A percentile compares a stretch with the other conserved stretches of the same genome.
Conservation (phyloP, 2,797 vertebrate genomes). For the Chelonia mydas region DNA sequence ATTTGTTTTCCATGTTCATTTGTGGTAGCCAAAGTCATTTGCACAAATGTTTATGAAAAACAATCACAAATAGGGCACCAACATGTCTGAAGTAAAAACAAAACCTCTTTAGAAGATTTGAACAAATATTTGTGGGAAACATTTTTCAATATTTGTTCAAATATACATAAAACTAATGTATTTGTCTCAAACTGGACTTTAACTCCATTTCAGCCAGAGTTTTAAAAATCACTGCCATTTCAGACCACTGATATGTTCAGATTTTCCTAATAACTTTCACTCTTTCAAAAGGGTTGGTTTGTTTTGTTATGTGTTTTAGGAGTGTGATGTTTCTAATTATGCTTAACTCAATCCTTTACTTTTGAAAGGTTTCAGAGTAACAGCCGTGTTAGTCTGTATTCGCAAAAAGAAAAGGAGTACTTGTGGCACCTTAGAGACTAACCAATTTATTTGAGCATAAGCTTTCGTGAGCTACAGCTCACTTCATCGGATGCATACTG, state of each 20-base stretch:
- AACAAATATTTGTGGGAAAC: background rate
- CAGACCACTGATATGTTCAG: background rate
- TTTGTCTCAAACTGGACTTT: background rate
- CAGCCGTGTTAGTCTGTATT: too few relatives aligned
- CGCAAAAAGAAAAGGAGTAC: too few relatives aligned
- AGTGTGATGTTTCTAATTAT: background rate
- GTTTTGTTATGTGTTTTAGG: background rate
- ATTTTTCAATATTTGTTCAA: background rate
- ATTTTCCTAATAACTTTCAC: background rate
- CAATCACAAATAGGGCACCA: background rate
- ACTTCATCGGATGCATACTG: too few relatives aligned
- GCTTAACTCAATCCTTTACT: background rate
- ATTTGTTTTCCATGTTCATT: background rate
- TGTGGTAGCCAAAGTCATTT: background rate
- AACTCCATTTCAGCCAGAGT: background rate
- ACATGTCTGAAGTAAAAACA: background rate
- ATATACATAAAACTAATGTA: background rate
- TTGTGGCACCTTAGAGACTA: too few relatives aligned
- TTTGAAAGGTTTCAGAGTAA: background rate
- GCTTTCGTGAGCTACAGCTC: too few relatives aligned
- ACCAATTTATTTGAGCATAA: too few relatives aligned
- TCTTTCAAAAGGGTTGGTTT: background rate
- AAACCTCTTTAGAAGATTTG: background rate
- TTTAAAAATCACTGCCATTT: background rate
- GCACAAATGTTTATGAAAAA: background rate